phyloP scores from a whole-genome alignment of 2,888 invertebrate genomes.

The Aporophyla nigra region DNA sequence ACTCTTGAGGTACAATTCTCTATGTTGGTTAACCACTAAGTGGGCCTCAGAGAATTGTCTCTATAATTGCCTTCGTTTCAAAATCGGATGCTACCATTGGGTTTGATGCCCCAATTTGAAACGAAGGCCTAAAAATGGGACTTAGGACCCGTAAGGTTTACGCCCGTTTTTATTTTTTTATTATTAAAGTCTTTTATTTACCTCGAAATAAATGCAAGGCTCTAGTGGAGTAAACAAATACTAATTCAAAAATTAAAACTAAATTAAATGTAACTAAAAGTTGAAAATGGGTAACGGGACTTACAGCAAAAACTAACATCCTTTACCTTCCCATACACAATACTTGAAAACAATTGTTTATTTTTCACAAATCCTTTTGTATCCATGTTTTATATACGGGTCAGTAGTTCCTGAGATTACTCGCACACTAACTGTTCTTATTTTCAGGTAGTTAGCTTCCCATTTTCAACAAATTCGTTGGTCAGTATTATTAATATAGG shows the following conservation, averaged over 20 bases:
- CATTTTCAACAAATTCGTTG: constrained; percentile 47
- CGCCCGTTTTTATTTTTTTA: not conserved
- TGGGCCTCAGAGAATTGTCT: not conserved
- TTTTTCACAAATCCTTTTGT: not conserved
- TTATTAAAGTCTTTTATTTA: constrained; percentile 20
- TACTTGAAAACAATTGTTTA: not conserved
- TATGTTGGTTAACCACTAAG: not conserved
- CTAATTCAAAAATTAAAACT: constrained; percentile 10
- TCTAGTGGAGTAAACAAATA: constrained; percentile 32
- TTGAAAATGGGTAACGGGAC: constrained; percentile 34
- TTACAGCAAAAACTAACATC: not conserved
- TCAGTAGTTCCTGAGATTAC: not conserved
- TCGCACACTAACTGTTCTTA: not conserved
- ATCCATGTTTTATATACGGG: not conserved
- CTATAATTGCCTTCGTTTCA: no score
- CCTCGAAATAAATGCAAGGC: constrained; percentile 53
- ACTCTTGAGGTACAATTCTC: not conserved
- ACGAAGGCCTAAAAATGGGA: no score
- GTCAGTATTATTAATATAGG: not conserved
- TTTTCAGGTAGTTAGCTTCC: constrained; percentile 10
- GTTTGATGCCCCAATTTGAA: not conserved
- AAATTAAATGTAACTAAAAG: constrained; percentile 3
- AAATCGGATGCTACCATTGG: not conserved
- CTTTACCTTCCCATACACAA: constrained; percentile 17
- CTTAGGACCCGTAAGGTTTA: not conserved